These are phyloP conservation scores for Stigmatopora argus DNA, from an alignment of 2,113 vertebrate genomes.

Conservation along the genomic window DNA sequence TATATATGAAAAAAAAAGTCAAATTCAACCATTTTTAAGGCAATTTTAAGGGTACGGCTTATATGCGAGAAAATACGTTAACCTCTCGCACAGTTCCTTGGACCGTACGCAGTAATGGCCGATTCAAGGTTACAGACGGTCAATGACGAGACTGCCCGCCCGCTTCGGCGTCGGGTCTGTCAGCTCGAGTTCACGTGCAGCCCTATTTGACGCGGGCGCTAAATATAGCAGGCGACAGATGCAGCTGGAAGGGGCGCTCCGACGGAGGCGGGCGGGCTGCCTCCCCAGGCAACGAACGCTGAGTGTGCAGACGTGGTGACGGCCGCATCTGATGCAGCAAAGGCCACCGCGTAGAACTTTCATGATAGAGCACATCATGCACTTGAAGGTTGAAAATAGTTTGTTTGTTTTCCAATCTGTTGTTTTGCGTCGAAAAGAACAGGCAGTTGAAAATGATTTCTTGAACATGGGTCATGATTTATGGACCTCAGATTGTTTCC, in stretches of 20 bases:
- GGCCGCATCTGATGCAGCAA: background rate
- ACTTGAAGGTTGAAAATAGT: background rate
- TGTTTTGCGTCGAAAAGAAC: no score
- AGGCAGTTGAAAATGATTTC: no score
- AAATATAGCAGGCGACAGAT: conserved; percentile 72
- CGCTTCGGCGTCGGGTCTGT: conserved; percentile 38
- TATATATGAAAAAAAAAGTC: no score
- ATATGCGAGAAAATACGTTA: no score
- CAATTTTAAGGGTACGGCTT: no score
- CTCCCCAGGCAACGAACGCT: conserved; percentile 35
- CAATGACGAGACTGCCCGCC: conserved; percentile 31
- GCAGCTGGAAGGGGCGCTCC: conserved; percentile 55
- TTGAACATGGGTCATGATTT: no score
- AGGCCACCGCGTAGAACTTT: background rate
- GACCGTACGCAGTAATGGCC: conserved; percentile 12
- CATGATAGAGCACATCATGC: background rate
- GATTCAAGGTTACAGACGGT: conserved; percentile 51
- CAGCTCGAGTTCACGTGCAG: conserved; percentile 47
- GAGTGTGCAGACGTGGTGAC: conserved; percentile 41
- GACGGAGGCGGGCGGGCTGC: conserved; percentile 37
- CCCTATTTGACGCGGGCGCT: conserved; percentile 62
- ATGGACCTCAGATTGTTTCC: background rate
- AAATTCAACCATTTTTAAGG: no score
- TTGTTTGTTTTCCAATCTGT: no score
- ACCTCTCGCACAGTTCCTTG: no score